Evolutionary conservation across 2,797 vertebrate species (phyloP), one percentile per base, ranked within the genome.

Genomic region (Odontamblyopus lacepedii): DNA sequence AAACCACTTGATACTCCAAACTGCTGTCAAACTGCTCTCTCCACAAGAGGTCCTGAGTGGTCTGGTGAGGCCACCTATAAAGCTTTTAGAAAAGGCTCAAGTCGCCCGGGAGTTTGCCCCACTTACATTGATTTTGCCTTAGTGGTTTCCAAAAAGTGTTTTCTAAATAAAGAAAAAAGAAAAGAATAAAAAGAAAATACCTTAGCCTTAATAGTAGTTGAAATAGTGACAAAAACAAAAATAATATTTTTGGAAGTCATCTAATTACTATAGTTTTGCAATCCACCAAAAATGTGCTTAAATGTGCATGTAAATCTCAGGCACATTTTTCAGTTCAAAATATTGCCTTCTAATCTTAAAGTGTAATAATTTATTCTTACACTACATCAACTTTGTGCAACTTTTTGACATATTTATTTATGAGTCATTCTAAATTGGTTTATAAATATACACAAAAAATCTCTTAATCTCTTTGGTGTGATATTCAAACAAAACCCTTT

Each of bases 401-500:
- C 12, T 15, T 38, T 38, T 38, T 38, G 35, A 38, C 35, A 16
- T 15, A 48, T 48, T 15, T 48, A 48, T 13, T 48, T 48, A 48
- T 48, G 44, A 15, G 41, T 11, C 9, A 12, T 44, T 44, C 41
- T 44, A 44, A 44, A 48, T 48, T 48, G 44, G 44, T 48, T 48
- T 48, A 48, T 48, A 4, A 48, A 16, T 15, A 48, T 16, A 48
- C 44, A 44, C 41, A 2, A 48, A 48, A 48, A 3, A 48, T 48
- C 13, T 1, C 13, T 16, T 48, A 48, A 48, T n/a, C 19, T n/a
- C 19, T 55, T 6, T 55, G 51, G 7, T 67, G 50, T 26, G 19
- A 75, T 74, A 77, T 79, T 26, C 80, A 84, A 82, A 70, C 70
- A 61, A 56, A 30, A 30, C 75, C 67, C 50, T 72, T 62, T 71